Evolutionary conservation across 2,113 vertebrate genomes (phyloP).

Genomic region (Tichodroma muraria): DNA sequence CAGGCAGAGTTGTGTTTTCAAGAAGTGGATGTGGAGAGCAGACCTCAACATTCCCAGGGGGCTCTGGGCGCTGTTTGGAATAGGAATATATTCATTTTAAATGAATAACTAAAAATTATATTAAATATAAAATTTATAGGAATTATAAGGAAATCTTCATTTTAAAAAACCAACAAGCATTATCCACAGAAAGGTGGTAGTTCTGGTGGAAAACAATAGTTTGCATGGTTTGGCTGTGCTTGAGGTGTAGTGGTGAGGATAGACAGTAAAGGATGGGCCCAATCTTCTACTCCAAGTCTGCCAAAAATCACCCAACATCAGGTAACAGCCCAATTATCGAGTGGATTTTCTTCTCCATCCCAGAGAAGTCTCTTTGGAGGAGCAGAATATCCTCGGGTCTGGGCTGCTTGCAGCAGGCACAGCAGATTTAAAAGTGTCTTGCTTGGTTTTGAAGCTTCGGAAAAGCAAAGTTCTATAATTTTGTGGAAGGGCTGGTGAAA

Average conservation of each 20-base stretch:
- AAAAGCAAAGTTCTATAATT: background rate
- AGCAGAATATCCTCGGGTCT: background rate
- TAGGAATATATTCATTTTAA: background rate
- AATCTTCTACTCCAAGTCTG: background rate
- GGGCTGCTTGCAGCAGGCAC: background rate
- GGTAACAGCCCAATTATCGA: rapidly evolving
- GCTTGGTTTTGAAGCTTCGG: background rate
- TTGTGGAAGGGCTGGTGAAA: background rate
- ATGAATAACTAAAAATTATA: too few species aligned
- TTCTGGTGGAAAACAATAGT: background rate
- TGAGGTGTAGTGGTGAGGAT: background rate
- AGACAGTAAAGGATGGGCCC: background rate
- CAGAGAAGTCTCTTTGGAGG: background rate
- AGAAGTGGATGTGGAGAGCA: background rate
- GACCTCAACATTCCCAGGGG: background rate
- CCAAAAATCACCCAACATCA: background rate
- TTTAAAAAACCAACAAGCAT: background rate
- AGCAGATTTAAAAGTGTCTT: background rate
- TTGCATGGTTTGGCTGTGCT: background rate
- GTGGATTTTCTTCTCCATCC: background rate
- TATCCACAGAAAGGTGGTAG: background rate
- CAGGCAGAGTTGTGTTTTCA: background rate
- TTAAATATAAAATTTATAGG: too few species aligned
- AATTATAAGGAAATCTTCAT: background rate
- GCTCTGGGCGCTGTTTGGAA: background rate